Evolutionary conservation across 2,888 invertebrate genomes (phyloP).

Genomic region (Hydropsyche betteni): DNA sequence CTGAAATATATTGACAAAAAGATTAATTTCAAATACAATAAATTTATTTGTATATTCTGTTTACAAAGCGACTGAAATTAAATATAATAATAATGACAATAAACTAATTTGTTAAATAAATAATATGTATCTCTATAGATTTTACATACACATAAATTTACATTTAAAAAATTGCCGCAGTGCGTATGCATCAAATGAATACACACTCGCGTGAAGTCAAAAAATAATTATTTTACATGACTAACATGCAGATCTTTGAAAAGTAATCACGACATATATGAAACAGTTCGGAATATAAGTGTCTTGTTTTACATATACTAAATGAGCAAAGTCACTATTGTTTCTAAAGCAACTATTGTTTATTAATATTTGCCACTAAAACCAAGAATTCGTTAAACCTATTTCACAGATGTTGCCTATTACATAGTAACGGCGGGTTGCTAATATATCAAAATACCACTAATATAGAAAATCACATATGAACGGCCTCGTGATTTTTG

Average conservation of each 20-base stretch:
- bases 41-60: conserved; percentile 31
- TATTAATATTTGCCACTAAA: no score
- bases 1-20: conserved; percentile 5
- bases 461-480: no score
- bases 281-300: not conserved
- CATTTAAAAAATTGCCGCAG: conserved; percentile 15
- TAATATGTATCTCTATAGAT: conserved; percentile 7
- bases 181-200: not conserved
- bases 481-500: no score
- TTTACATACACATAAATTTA: conserved; percentile 16
- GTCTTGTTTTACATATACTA: not conserved
- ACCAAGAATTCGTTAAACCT: no score
- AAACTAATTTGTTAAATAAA: conserved; percentile 14
- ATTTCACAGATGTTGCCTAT: no score
- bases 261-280: conserved; percentile 14
- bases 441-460: no score
- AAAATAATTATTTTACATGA: conserved; percentile 7
- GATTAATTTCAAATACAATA: conserved; percentile 14
- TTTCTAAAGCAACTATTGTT: no score
- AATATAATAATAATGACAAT: conserved; percentile 21
- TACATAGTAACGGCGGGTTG: no score
- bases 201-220: not conserved
- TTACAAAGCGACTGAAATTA: conserved; percentile 11
- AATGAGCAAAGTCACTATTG: no score
- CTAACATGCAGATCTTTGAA: conserved; percentile 10